Evolutionary conservation across 1,140 invertebrate genomes (phyloP).

Genomic region (Megathymus violae): DNA sequence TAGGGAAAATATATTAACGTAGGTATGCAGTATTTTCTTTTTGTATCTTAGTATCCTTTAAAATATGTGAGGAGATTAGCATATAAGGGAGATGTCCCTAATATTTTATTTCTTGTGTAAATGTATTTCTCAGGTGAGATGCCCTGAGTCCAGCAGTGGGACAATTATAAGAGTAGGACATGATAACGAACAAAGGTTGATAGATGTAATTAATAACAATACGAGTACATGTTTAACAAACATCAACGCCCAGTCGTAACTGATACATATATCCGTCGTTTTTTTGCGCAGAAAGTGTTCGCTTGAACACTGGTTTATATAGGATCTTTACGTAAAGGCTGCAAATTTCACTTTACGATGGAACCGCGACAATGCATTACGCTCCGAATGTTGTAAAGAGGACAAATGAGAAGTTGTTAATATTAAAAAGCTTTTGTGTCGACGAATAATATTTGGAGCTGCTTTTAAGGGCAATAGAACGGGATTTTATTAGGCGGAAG

Average conservation of each 20-base stretch:
- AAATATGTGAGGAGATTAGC: too few relatives aligned
- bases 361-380: slow-evolving; percentile 30
- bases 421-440: slow-evolving; percentile 35
- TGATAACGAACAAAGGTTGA: too few relatives aligned
- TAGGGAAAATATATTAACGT: too few relatives aligned
- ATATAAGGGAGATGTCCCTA: too few relatives aligned
- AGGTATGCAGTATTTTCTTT: too few relatives aligned
- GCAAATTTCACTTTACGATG: slow-evolving; percentile 24
- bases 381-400: slow-evolving; percentile 15
- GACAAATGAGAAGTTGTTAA: slow-evolving; percentile 34
- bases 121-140: too few relatives aligned
- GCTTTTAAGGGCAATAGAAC: slow-evolving; percentile 5
- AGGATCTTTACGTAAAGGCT: slow-evolving; percentile 13
- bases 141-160: background rate
- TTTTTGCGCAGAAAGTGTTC: background rate
- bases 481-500: slow-evolving; percentile 26
- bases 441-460: slow-evolving; percentile 27
- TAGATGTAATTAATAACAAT: too few relatives aligned
- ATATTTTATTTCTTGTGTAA: too few relatives aligned
- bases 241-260: too few relatives aligned
- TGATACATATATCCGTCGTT: background rate
- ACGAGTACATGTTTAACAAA: too few relatives aligned
- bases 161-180: too few relatives aligned
- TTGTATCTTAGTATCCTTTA: too few relatives aligned
- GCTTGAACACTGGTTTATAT: slow-evolving; percentile 13